These are phyloP conservation scores for Anguilla anguilla DNA, from an alignment of 2,797 vertebrate species.

Conservation along the genomic window DNA sequence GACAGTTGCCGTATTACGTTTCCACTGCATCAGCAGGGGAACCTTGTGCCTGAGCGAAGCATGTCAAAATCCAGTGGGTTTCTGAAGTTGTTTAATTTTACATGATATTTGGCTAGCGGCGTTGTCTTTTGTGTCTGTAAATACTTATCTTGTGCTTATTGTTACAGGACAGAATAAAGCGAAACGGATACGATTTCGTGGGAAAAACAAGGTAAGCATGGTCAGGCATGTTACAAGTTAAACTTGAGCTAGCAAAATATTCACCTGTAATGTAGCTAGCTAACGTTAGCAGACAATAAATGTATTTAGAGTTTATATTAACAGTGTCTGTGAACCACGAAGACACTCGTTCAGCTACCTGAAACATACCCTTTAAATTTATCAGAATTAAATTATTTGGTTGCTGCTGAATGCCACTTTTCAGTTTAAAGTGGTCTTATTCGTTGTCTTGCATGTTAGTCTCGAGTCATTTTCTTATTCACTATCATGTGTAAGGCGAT, in stretches of 20 bases:
- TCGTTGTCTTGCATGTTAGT: neutral
- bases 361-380: neutral
- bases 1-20: slow-evolving; percentile 5
- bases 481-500: neutral
- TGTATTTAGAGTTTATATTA: neutral
- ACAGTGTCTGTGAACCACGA: neutral
- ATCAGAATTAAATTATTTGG: neutral
- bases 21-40: neutral
- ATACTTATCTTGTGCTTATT: slow-evolving; percentile 28
- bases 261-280: neutral
- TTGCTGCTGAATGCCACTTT: neutral
- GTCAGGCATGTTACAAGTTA: slow-evolving; percentile 25
- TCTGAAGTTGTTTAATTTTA: neutral
- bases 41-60: neutral
- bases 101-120: neutral
- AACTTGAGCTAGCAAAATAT: slow-evolving; percentile 6
- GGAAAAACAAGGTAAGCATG: slow-evolving; percentile 67
- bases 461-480: neutral
- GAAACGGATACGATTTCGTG: slow-evolving; percentile 67
- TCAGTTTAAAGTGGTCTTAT: neutral
- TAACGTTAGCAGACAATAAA: neutral
- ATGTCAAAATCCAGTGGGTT: slow-evolving; percentile 78
- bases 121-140: neutral
- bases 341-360: neutral
- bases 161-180: slow-evolving; percentile 75